Base-by-base conservation (phyloP, 2,113 vertebrate genomes). In the Sus scrofa region DNA sequence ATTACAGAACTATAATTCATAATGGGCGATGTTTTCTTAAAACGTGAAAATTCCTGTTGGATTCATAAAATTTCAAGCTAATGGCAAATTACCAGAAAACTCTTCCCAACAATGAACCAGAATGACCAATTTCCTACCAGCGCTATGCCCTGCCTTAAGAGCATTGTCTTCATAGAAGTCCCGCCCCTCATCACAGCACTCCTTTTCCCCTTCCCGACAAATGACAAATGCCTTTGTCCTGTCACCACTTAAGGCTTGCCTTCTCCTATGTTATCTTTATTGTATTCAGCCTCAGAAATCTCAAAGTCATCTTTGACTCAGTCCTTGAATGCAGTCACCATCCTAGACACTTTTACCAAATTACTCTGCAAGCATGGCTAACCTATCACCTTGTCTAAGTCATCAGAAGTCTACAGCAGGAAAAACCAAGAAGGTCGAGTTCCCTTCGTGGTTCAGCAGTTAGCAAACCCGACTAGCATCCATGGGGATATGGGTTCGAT, bases 41-140 rank as follows among this genome's bases (percentile, higher is more conserved):
- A 87, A 44, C 32, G 96, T 82, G 30, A 96, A 97, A 86, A 97
- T 89, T 96, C 91, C 78, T 95, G 37, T 83, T 77, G 75, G 82
- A 81, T 39, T 93, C 91, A 93, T 78, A 97, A 95, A 94, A 96
- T 91, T 95, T 97, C 89, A 95, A 87, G 58, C 86, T 93, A 75
- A 94, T 84, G 79, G 97, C 74, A 22, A 92, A 79, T 96, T 95
- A 96, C 89, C 92, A 97, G 93, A 97, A 96, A 86, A 96, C 93
- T 85, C 97, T 89, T 84, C 93, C 71, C 87, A 96, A 96, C 70
- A 97, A 89, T 98, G 98, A 98, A 83, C 97, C 97, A 97, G 50
- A 9, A 60, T 98, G 98, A 98, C 97, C 98, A 97, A 98, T 97
- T 98, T 98, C 98, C 98, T 98, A 98, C 86, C 32, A 73, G 7